Evolutionary conservation across 2,113 vertebrate genomes (phyloP).

Genomic region (Clupea harengus): DNA sequence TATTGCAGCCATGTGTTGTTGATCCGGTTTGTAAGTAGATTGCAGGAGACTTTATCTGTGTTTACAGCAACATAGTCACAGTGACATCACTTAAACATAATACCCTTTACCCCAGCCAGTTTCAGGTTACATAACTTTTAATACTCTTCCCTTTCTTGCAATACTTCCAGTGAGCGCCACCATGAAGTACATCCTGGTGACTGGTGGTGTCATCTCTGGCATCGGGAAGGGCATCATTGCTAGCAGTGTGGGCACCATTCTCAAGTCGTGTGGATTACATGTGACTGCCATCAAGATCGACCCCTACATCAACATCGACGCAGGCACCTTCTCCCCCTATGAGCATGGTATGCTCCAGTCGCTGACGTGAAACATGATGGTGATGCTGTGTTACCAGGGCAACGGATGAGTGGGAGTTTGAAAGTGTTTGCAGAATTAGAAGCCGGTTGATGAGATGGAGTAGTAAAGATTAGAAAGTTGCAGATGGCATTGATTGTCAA

Average conservation of each 20-base stretch:
- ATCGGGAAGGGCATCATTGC: conserved; percentile 98
- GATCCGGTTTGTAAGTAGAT: background rate
- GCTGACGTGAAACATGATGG: background rate
- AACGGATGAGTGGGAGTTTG: background rate
- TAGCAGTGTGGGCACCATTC: conserved; percentile 93
- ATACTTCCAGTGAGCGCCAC: conserved; percentile 17
- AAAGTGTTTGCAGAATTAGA: background rate
- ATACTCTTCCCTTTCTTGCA: background rate
- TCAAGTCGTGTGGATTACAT: conserved; percentile 90
- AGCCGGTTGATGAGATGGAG: background rate
- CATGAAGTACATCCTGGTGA: conserved; percentile 99
- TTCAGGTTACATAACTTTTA: background rate
- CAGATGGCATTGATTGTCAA: background rate
- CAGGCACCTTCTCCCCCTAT: conserved; percentile 93
- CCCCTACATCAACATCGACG: conserved; percentile 97
- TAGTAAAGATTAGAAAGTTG: background rate
- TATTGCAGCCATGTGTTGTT: background rate
- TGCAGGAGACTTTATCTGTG: background rate
- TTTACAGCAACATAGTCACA: background rate
- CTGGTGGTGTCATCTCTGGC: conserved; percentile 94
- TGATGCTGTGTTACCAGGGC: background rate
- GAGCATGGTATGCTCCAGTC: conserved; percentile 81
- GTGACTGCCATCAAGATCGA: conserved; percentile 98
- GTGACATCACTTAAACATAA: background rate
- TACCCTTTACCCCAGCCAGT: background rate